Percentiles rank a stretch among this genome's conserved stretches.
phyloP scores from a whole-genome alignment of 2,888 invertebrate species.

The Cistogaster globosa region DNA sequence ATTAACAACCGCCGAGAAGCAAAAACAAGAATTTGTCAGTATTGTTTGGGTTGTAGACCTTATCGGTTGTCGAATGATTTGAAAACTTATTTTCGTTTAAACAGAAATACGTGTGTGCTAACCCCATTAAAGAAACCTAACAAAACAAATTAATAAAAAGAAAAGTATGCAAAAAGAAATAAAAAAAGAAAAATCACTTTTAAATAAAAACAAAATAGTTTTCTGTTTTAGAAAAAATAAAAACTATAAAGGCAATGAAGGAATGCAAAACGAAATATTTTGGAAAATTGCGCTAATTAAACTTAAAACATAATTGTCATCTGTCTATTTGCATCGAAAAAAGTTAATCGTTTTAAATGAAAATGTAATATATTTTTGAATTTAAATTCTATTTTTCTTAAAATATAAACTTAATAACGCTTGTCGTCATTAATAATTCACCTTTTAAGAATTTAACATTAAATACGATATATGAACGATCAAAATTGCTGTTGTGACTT shows the following conservation, averaged over 20 bases:
- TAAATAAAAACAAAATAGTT: background rate
- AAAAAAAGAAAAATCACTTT: slow-evolving; percentile 11
- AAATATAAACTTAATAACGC: too few relatives aligned
- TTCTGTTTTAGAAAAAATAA: slow-evolving; percentile 15
- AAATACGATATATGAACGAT: background rate
- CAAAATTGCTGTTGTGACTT: slow-evolving; percentile 11
- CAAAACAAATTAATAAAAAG: slow-evolving; percentile 5
- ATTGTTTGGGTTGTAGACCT: slow-evolving; percentile 37
- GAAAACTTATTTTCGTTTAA: background rate
- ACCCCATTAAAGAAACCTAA: slow-evolving; percentile 32
- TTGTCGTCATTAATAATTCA: too few relatives aligned
- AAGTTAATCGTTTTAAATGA: too few relatives aligned
- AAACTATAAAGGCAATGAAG: background rate
- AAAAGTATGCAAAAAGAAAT: slow-evolving; percentile 22
- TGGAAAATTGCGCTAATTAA: too few relatives aligned
- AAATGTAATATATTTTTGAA: too few relatives aligned
- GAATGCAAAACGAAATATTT: too few relatives aligned
- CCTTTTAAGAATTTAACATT: too few relatives aligned
- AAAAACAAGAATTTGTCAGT: slow-evolving; percentile 55
- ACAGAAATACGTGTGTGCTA: slow-evolving; percentile 17
- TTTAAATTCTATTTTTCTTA: background rate
- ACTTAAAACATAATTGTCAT: too few relatives aligned
- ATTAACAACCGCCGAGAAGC: background rate
- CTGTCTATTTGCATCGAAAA: too few relatives aligned
- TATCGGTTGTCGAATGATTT: slow-evolving; percentile 63